Evolutionary conservation across 2,797 vertebrate genomes (phyloP).

Genomic region (Tarsius wallacei): DNA sequence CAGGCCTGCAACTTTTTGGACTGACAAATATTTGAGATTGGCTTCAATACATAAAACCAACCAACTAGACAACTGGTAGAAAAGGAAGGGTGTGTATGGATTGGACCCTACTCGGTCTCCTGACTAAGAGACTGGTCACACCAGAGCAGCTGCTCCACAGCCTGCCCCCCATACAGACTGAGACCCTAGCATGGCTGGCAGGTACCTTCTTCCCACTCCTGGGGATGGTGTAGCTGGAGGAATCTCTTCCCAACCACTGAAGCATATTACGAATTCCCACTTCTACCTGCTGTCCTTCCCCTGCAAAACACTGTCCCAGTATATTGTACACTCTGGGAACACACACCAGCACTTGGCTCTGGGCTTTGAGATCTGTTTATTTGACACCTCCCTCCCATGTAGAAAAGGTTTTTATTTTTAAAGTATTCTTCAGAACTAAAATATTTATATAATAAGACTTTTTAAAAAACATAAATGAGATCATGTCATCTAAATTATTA

Average conservation of each 20-base stretch:
- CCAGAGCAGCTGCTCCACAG: neutral
- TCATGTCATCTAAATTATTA: too few relatives aligned
- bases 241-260: neutral
- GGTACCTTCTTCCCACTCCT: neutral
- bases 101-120: neutral
- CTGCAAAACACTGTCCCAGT: neutral
- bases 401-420: neutral
- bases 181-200: neutral
- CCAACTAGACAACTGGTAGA: neutral
- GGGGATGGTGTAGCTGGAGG: neutral
- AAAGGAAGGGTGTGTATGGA: neutral
- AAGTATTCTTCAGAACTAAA: conserved; percentile 32
- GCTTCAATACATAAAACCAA: conserved; percentile 56
- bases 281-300: neutral
- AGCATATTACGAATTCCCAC: neutral
- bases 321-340: neutral
- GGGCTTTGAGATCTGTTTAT: neutral
- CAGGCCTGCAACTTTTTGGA: neutral
- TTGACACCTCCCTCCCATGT: neutral
- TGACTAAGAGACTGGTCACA: neutral
- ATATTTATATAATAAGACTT: neutral
- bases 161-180: neutral
- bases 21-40: neutral
- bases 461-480: too few relatives aligned
- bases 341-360: rapidly evolving